Evolutionary conservation across 30 jellyfish, hydroid and myxozoan species (phyloP), one percentile per base, ranked within the genome.

Genomic region (Hydractinia symbiolongicarpus): DNA sequence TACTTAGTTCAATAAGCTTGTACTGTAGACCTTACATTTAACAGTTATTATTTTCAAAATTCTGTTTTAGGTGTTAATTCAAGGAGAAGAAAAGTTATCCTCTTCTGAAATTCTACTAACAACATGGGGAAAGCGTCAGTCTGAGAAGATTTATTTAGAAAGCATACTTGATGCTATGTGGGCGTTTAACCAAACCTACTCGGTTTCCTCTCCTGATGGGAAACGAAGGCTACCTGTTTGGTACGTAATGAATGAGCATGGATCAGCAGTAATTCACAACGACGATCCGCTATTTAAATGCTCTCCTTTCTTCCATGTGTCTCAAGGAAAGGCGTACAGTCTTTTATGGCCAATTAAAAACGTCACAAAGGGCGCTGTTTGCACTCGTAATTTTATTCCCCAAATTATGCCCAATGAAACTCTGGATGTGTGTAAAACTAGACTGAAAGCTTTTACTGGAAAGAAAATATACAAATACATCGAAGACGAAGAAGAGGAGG

Each of bases 201-300:
- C 83, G 40, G 56, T 86, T 5, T 61, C 80, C 40, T 83, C 95
- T 52, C 50, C 84, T 8, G 64, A 81, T 1, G 73, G 70, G 54
- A 55, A 50, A 10, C 67, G 49, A 40, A 44, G 55, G n/a, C 71
- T 60, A 16, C 95, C 96, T 13, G 79, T 67, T 5, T 90, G 97
- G 97, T 90, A 90, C 66, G 75, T 90, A 5, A 84, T 90, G 95
- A 93, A 90, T 82, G 97, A 86, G 74, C 86, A 81, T 7, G 97
- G 97, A 5, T 51, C 90, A 30, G 90, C 95, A 5, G 68, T 90
- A 14, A 68, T 72, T 8, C 97, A 90, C 55, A 82, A 85, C 80
- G 30, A 40, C 10, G 76, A 86, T 56, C 95, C 97, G 50, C 85
- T 84, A 76, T 84, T 90, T 57, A 86, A 87, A 30, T 84, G 95